Evolutionary conservation across 2,888 invertebrate species (phyloP).

Genomic region (Patella caerulea): DNA sequence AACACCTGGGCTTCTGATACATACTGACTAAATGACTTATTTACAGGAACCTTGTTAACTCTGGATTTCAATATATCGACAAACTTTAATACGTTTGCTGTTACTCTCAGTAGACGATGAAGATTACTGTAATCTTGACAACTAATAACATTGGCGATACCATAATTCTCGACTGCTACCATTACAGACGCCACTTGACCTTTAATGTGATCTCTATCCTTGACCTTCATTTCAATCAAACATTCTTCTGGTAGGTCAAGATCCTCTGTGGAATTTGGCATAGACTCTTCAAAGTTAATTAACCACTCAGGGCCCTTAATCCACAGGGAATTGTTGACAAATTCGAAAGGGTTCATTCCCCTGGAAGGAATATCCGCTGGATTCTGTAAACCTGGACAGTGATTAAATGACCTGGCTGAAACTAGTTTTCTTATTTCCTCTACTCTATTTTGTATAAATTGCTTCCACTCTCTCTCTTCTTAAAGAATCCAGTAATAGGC

Average conservation of each 20-base stretch:
- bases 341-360: slow-evolving; percentile 5
- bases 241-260: not conserved
- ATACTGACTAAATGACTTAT: not conserved
- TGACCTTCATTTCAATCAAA: not conserved
- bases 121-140: not conserved
- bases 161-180: not conserved
- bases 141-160: not conserved
- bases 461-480: too few relatives aligned
- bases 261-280: not conserved
- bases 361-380: not conserved
- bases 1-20: not conserved
- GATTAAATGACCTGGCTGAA: too few relatives aligned
- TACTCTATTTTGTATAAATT: too few relatives aligned
- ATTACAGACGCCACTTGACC: not conserved
- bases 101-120: slow-evolving; percentile 6
- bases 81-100: not conserved
- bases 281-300: not conserved
- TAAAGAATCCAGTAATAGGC: too few relatives aligned
- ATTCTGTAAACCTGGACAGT: not conserved
- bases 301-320: not conserved
- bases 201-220: not conserved
- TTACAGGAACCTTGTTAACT: not conserved
- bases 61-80: not conserved
- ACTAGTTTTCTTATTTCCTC: too few relatives aligned
- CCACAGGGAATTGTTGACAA: not conserved